Evolutionary conservation across 2,888 invertebrate genomes (phyloP).

Genomic region (Ophion obscuratus): DNA sequence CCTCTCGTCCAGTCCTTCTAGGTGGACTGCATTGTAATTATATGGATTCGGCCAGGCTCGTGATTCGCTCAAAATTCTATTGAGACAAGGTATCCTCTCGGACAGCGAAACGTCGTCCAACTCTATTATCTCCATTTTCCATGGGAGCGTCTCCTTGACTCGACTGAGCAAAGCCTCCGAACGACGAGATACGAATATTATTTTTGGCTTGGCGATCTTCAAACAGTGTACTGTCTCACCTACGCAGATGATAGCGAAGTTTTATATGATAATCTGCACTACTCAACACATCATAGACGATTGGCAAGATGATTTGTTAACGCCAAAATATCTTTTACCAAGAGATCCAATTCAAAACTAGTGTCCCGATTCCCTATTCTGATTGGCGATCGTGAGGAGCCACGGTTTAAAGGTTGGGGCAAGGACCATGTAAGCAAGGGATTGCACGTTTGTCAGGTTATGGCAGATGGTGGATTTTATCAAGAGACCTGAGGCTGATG

Average conservation of each 20-base stretch:
- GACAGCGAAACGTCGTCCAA: slow-evolving; percentile 69
- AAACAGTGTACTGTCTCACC: slow-evolving; percentile 73
- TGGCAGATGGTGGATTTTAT: background rate
- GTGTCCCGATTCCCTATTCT: background rate
- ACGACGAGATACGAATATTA: slow-evolving; percentile 72
- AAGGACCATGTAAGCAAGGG: background rate
- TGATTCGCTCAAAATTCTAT: slow-evolving; percentile 58
- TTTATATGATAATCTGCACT: background rate
- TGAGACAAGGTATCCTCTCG: slow-evolving; percentile 37
- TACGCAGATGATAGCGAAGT: slow-evolving; percentile 47
- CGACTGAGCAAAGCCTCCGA: slow-evolving; percentile 65
- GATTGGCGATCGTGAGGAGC: background rate
- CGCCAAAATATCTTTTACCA: background rate
- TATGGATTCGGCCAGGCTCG: slow-evolving; percentile 51
- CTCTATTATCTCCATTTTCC: slow-evolving; percentile 71
- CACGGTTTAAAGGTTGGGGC: background rate
- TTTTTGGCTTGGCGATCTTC: slow-evolving; percentile 71
- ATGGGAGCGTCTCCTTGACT: slow-evolving; percentile 59
- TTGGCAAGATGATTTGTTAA: background rate
- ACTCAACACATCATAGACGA: background rate
- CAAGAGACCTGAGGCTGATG: no score
- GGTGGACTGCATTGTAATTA: slow-evolving; percentile 52
- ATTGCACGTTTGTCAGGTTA: background rate
- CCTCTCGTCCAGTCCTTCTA: slow-evolving; percentile 73
- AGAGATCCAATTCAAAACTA: background rate